These are phyloP conservation scores for Parnassius apollo DNA, from an alignment of 2,888 invertebrate species.

Conservation along the genomic window DNA sequence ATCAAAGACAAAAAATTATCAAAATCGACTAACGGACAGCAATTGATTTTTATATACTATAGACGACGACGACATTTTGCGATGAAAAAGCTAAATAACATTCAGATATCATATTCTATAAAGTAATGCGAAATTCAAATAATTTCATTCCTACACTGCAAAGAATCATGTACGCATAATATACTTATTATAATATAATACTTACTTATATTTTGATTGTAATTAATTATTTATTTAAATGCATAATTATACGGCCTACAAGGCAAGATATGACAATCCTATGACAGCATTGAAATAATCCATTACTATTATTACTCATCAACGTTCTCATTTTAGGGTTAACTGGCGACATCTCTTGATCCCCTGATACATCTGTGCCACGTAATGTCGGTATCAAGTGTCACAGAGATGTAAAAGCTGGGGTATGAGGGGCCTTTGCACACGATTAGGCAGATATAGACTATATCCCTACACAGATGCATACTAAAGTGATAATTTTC, in stretches of 20 bases:
- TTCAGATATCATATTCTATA: too few relatives aligned
- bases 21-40: too few relatives aligned
- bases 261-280: constrained; percentile 27
- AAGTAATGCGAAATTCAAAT: too few relatives aligned
- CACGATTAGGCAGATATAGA: constrained; percentile 50
- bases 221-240: too few relatives aligned
- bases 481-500: constrained; percentile 22
- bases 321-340: constrained; percentile 63
- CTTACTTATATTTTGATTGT: too few relatives aligned
- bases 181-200: too few relatives aligned
- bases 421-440: constrained; percentile 39
- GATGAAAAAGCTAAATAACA: too few relatives aligned
- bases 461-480: constrained; percentile 32
- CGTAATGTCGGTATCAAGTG: constrained; percentile 66
- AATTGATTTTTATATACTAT: too few relatives aligned
- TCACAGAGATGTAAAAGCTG: constrained; percentile 61
- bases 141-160: too few relatives aligned
- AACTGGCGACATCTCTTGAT: constrained; percentile 62
- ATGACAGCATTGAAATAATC: constrained; percentile 50
- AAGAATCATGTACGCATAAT: too few relatives aligned
- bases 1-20: too few relatives aligned
- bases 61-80: too few relatives aligned
- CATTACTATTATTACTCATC: constrained; percentile 69
- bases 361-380: constrained; percentile 50
- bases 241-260: not conserved